Base-by-base conservation (phyloP, 2,797 vertebrate genomes). In the Macropodus opercularis region DNA sequence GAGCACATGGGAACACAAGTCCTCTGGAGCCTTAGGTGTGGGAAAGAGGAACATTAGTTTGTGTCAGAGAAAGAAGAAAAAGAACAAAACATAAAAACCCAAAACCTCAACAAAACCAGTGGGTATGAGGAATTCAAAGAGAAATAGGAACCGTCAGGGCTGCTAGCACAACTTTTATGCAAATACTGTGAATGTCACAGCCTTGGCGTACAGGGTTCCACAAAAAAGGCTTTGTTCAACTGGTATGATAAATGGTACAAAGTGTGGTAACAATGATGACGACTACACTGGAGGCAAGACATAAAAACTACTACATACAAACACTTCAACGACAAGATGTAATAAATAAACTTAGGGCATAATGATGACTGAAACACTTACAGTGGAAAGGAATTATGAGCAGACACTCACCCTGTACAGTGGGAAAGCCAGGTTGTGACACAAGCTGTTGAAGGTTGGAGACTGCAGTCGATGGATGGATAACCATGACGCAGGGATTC, bases 381-480 rank as follows among this genome's bases (percentile, higher is more conserved):
- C n/a, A n/a, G n/a, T n/a, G n/a, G n/a, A n/a, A n/a, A n/a, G n/a
- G n/a, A n/a, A n/a, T n/a, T n/a, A n/a, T n/a, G n/a, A n/a, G n/a
- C n/a, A n/a, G n/a, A 8, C 27, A 62, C 80, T 90, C 21, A 93
- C 94, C 89, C 75, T 92, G 77, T 92, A 93, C 9, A 90, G 44
- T 15, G 92, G 89, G 44, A 93, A 93, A 0, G 23, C 52, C 23
- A 93, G 59, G 35, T 70, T 91, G 11, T 86, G 77, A 80, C 86
- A 84, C 50, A 94, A 34, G n/a, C 29, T 83, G 24, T 60, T 79
- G 48, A 93, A 92, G 55, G 64, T 60, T 0, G 81, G 57, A 1
- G 85, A 88, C 48, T 75, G 77, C 50, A 92, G 43, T n/a, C 91
- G 90, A 73, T 92, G 72, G 57, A 94, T 90, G 24, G 93, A 94